Percentiles rank a stretch among this genome's conserved stretches.
Evolutionary conservation across 1,140 invertebrate species (phyloP).

Genomic region (Magallana gigas): DNA sequence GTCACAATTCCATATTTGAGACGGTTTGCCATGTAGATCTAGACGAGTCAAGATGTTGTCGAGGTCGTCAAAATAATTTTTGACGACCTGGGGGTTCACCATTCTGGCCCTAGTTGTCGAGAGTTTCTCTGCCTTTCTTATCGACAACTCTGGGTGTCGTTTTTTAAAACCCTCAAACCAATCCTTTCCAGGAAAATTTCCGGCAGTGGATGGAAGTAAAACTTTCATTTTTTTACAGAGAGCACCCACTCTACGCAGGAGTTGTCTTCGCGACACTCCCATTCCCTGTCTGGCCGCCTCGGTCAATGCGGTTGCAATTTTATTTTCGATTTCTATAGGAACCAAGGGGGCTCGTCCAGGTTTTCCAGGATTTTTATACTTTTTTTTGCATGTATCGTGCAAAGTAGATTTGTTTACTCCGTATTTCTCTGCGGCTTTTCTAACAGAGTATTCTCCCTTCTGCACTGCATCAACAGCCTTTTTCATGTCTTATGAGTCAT

Average conservation of each 20-base stretch:
- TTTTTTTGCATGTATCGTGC: neutral
- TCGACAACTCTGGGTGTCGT: neutral
- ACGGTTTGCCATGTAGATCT: neutral
- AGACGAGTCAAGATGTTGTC: constrained; percentile 14
- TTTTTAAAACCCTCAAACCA: constrained; percentile 34
- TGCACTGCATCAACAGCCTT: constrained; percentile 43
- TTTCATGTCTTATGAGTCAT: neutral
- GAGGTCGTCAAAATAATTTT: constrained; percentile 33
- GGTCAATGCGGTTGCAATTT: neutral
- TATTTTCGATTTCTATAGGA: constrained; percentile 20
- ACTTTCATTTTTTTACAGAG: constrained; percentile 6
- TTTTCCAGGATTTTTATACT: neutral
- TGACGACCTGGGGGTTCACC: constrained; percentile 27
- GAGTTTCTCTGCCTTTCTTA: constrained; percentile 21
- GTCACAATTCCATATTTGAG: constrained; percentile 46
- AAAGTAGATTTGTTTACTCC: constrained; percentile 7
- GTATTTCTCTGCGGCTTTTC: constrained; percentile 15
- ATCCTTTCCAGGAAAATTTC: constrained; percentile 20
- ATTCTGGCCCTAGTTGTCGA: constrained; percentile 38
- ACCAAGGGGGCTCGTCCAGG: constrained; percentile 14
- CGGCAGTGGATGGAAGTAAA: too few relatives aligned
- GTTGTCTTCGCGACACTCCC: constrained; percentile 21
- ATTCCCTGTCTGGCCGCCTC: constrained; percentile 20
- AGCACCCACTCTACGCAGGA: constrained; percentile 19
- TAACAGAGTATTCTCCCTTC: neutral